A percentile compares a stretch with the other conserved stretches of the same genome.
Conservation (phyloP, 2,797 vertebrate species). For the Sebastes hopkinsi region DNA sequence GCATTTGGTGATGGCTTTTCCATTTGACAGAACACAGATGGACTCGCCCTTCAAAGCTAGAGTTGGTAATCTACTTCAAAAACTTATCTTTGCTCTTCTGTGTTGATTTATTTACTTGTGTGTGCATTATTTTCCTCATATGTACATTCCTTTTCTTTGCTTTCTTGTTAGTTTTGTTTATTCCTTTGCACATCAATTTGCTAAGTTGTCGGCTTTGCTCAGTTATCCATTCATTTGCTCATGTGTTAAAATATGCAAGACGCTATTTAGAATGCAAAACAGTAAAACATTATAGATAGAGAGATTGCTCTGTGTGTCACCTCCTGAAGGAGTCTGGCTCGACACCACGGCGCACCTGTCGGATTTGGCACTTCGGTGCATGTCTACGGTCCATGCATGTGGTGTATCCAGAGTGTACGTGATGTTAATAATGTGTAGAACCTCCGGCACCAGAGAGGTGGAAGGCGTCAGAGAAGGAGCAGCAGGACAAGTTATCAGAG, state of each 20-base stretch:
- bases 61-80: no score
- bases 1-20: no score
- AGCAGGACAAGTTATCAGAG: slow-evolving; percentile 18
- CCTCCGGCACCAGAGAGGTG: neutral
- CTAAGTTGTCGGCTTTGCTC: neutral
- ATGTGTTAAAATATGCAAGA: neutral
- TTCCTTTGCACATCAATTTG: neutral
- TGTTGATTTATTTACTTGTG: neutral
- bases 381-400: neutral
- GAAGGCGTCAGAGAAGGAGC: slow-evolving; percentile 19
- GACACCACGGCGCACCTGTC: slow-evolving; percentile 35
- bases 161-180: neutral
- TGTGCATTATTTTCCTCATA: neutral
- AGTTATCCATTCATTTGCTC: neutral
- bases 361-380: neutral
- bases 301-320: neutral
- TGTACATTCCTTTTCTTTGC: no score
- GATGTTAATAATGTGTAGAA: slow-evolving; percentile 22
- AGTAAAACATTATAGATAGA: neutral
- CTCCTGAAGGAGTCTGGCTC: neutral
- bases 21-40: no score
- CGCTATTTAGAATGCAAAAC: neutral
- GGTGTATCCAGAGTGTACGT: neutral
- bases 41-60: no score
- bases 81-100: neutral